Evolutionary conservation across 2,888 invertebrate species (phyloP), one percentile per base, ranked within the genome.

Genomic region (Salticus scenicus): DNA sequence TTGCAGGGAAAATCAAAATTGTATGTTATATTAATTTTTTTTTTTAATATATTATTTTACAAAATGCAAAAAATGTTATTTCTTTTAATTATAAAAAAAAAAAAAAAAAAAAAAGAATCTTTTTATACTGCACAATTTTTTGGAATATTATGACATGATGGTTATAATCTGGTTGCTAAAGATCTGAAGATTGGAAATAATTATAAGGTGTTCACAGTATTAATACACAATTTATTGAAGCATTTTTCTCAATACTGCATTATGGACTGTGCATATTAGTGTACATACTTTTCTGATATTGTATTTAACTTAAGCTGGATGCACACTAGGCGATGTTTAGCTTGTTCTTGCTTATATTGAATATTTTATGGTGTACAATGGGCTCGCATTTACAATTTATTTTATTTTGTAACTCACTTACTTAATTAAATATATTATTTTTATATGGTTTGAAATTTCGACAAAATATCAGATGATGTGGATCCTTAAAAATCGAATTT

Each of bases 21-120:
- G n/a, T n/a, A n/a, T n/a, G n/a, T n/a, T n/a, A n/a, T n/a, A n/a
- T n/a, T n/a, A n/a, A n/a, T n/a, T n/a, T n/a, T n/a, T n/a, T n/a
- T n/a, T n/a, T n/a, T n/a, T n/a, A n/a, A n/a, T n/a, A n/a, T n/a
- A n/a, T n/a, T n/a, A n/a, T n/a, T 17, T 47, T 17, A 20, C 57
- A 57, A 57, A 57, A 57, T 57, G 57, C 57, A 57, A 57, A 57
- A 57, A 57, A 57, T 57, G 57, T 57, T 57, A 57, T 57, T 57
- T 57, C 57, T 57, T 47, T 37, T 12, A 17, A 17, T 10, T 47
- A 17, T 47, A 14, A 14, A 47, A 47, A 17, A 47, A 47, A n/a
- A n/a, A n/a, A n/a, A n/a, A n/a, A n/a, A n/a, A n/a, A n/a, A n/a
- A n/a, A n/a, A n/a, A n/a, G n/a, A n/a, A 47, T 10, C 7, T 17